Percentiles rank a stretch among this genome's conserved stretches.
These are phyloP conservation scores for Trichosurus vulpecula DNA, from an alignment of 2,797 vertebrate species.

Conservation along the genomic window DNA sequence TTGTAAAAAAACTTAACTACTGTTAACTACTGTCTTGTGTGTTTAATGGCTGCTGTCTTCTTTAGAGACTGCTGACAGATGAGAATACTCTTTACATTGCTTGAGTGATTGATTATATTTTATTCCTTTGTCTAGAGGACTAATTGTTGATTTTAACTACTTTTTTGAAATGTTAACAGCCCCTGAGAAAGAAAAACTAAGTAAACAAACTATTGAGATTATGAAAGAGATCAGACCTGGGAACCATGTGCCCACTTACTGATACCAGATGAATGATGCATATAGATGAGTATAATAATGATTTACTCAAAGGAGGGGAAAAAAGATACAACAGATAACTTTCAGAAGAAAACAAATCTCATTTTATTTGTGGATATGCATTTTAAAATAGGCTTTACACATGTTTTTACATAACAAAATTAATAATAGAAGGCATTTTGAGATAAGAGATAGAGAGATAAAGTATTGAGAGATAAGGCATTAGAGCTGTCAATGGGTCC, in stretches of 20 bases:
- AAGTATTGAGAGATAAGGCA: too few relatives aligned
- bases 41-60: neutral
- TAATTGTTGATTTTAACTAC: constrained; percentile 34
- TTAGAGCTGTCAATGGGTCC: neutral
- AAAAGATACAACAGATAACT: neutral
- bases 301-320: neutral
- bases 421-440: neutral
- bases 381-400: neutral
- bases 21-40: neutral
- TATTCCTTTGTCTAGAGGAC: constrained; percentile 7
- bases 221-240: neutral
- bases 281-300: neutral
- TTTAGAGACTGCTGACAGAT: neutral
- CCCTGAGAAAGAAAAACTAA: accelerated
- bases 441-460: neutral
- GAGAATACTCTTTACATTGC: constrained; percentile 18
- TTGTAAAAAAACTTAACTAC: neutral
- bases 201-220: constrained; percentile 26
- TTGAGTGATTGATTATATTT: neutral
- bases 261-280: neutral
- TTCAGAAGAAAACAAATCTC: neutral
- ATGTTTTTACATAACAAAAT: neutral
- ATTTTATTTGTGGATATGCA: neutral
- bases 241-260: neutral
- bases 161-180: constrained; percentile 19